Conservation (phyloP, 2,888 invertebrate genomes). For the Spodoptera picta region DNA sequence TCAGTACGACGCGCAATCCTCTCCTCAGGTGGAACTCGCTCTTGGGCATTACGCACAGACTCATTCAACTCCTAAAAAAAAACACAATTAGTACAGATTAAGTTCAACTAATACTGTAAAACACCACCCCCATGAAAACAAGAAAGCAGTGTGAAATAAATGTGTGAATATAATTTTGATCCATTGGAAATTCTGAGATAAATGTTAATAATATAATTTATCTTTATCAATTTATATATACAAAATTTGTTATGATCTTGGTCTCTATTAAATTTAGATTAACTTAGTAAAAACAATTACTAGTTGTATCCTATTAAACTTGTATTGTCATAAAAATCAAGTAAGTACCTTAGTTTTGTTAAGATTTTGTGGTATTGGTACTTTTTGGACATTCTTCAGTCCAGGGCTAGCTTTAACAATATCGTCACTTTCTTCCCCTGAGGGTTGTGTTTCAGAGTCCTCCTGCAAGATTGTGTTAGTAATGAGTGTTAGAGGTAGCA, state of each 20-base stretch:
- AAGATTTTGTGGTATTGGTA: constrained; percentile 59
- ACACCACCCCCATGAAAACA: neutral
- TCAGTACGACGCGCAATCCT: constrained; percentile 85
- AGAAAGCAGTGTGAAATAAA: neutral
- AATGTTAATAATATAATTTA: too few relatives aligned
- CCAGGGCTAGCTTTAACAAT: constrained; percentile 68
- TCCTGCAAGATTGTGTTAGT: constrained; percentile 71
- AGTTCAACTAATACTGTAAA: neutral
- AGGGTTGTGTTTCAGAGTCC: constrained; percentile 79
- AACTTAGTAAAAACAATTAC: too few relatives aligned
- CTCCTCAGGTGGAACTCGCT: constrained; percentile 84
- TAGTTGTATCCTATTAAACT: too few relatives aligned
- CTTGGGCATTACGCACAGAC: constrained; percentile 82
- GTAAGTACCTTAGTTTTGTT: constrained; percentile 67
- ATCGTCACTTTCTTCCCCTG: constrained; percentile 83
- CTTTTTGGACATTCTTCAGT: constrained; percentile 65
- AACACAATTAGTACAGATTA: neutral
- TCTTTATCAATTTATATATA: too few relatives aligned
- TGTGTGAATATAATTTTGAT: too few relatives aligned
- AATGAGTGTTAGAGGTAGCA: constrained; percentile 36
- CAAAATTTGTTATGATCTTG: too few relatives aligned
- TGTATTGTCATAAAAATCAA: too few relatives aligned
- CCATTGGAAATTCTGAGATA: too few relatives aligned
- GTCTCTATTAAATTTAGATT: too few relatives aligned
- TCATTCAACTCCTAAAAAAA: constrained; percentile 65